Conservation (phyloP, 2,888 invertebrate genomes). For the Andricus quercusramuli region DNA sequence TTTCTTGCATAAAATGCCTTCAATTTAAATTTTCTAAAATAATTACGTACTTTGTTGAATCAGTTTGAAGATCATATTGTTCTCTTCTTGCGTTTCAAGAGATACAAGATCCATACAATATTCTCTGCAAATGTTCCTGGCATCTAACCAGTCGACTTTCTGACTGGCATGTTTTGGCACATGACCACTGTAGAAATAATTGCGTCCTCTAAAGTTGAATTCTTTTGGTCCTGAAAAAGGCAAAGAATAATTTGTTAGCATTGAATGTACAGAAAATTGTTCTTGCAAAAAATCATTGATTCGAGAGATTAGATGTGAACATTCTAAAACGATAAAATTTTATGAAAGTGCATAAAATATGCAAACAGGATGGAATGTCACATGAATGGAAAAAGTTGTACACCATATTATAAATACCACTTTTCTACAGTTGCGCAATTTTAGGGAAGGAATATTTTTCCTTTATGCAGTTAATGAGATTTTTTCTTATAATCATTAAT, state of each 20-base stretch:
- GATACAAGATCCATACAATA: slow-evolving; percentile 96
- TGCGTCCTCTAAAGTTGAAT: slow-evolving; percentile 91
- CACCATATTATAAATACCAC: not conserved
- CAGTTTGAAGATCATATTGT: slow-evolving; percentile 92
- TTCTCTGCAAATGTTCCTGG: slow-evolving; percentile 93
- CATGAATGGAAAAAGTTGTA: not conserved
- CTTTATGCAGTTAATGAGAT: not conserved
- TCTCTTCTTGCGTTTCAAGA: slow-evolving; percentile 93
- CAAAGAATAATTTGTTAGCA: not conserved
- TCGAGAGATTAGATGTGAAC: not conserved
- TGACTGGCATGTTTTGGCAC: slow-evolving; percentile 88
- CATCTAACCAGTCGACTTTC: slow-evolving; percentile 94
- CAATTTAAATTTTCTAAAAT: not conserved
- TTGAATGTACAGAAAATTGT: not conserved
- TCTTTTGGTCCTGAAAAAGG: slow-evolving; percentile 90
- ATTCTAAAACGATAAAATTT: slow-evolving; percentile 1
- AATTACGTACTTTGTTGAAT: slow-evolving; percentile 88
- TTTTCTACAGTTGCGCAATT: not conserved
- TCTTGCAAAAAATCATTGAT: not conserved
- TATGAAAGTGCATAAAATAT: not conserved
- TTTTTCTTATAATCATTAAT: not conserved
- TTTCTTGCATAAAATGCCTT: too few species aligned
- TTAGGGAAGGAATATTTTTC: not conserved
- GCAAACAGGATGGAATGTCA: not conserved
- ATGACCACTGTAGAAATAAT: slow-evolving; percentile 93